These are phyloP conservation scores for Nipponia nippon DNA, from an alignment of 2,113 vertebrate species.

Conservation along the genomic window DNA sequence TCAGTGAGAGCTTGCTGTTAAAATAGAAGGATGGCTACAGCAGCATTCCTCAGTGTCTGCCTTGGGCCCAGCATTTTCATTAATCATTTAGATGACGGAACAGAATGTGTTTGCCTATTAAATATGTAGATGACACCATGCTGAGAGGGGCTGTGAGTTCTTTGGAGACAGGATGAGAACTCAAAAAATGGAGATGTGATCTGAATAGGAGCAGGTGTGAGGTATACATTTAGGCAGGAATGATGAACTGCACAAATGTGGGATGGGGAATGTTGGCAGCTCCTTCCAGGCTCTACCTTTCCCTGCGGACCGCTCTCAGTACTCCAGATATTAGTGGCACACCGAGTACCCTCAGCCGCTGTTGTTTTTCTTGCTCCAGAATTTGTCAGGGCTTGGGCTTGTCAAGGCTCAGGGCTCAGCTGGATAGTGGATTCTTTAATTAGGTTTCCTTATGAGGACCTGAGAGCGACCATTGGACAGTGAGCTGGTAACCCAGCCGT, in stretches of 20 bases:
- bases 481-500: neutral
- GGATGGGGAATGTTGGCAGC: conserved; percentile 61
- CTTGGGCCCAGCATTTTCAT: conserved; percentile 39
- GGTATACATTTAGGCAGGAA: conserved; percentile 66
- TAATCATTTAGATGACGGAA: conserved; percentile 55
- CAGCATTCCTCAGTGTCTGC: conserved; percentile 43
- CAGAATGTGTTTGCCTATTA: conserved; percentile 65
- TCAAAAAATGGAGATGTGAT: conserved; percentile 68
- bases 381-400: conserved; percentile 3
- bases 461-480: neutral
- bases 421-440: neutral
- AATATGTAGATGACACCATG: conserved; percentile 58
- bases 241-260: conserved; percentile 69
- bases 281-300: conserved; percentile 57
- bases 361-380: conserved; percentile 22
- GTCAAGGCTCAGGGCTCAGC: neutral
- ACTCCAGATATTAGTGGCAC: neutral
- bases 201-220: conserved; percentile 65
- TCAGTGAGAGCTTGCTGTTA: neutral
- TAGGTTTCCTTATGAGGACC: conserved; percentile 32
- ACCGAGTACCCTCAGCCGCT: neutral
- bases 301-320: neutral
- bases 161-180: conserved; percentile 42
- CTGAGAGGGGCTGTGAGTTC: neutral
- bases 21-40: conserved; percentile 28